Conservation (phyloP, 2,888 invertebrate genomes). For the Synergus gifuensis region DNA sequence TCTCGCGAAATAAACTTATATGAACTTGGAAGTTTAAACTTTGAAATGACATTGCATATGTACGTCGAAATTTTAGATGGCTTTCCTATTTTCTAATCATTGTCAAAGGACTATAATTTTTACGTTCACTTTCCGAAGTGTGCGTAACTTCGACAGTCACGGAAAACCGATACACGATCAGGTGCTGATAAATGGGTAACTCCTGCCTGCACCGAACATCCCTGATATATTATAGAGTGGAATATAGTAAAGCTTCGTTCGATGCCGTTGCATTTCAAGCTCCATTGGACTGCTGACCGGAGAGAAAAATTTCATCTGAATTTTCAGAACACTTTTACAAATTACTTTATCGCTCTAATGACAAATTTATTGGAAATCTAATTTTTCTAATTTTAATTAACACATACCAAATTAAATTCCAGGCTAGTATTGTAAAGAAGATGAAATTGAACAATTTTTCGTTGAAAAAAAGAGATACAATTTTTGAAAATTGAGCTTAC, state of each 20-base stretch:
- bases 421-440: no score
- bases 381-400: not conserved
- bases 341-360: constrained; percentile 8
- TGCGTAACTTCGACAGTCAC: constrained; percentile 21
- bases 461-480: no score
- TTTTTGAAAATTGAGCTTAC: not conserved
- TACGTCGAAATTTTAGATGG: not conserved
- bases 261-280: constrained; percentile 40
- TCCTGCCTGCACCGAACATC: constrained; percentile 40
- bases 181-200: constrained; percentile 43
- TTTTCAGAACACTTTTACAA: constrained; percentile 23
- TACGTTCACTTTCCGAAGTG: constrained; percentile 7
- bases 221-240: constrained; percentile 42
- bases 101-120: constrained; percentile 24
- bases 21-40: no score
- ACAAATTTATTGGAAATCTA: constrained; percentile 12
- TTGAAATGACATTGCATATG: no score
- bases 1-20: no score
- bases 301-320: constrained; percentile 35
- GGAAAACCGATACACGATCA: constrained; percentile 42
- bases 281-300: constrained; percentile 39
- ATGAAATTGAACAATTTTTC: no score
- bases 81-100: constrained; percentile 9
- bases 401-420: no score
- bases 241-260: constrained; percentile 34